Evolutionary conservation across 1,140 invertebrate species (phyloP), one percentile per base, ranked within the genome.

Genomic region (Berghia stephanieae): DNA sequence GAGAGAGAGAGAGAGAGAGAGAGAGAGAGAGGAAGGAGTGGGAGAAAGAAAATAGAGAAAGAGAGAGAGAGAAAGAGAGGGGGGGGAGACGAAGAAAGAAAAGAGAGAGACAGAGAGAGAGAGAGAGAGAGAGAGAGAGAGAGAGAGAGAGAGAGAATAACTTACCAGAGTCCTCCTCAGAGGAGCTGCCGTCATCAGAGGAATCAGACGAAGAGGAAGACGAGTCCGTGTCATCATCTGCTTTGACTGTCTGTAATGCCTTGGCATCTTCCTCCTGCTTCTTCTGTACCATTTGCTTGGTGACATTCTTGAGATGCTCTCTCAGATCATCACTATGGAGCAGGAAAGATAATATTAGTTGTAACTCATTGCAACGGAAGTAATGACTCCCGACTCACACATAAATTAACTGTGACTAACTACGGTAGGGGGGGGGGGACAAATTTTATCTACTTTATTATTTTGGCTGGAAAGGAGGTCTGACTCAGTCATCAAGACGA

Each of bases 231-330:
- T 34, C 44, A 18, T 1, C 72, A 38, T 69, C 57, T 46, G 55
- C 73, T 73, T 46, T 52, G 6, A 72, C 78, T 74, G 70, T 74
- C 43, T 69, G 66, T 69, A 40, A n/a, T 40, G 31, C 36, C 16
- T 40, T 10, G 36, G 36, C 66, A 69, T 63, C 67, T 69, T 57
- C 74, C 75, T 80, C 75, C 74, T 86, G 79, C 66, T 86, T 82
- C 71, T 85, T 79, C 43, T 81, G 79, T 77, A 81, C 81, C 31
- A 82, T 68, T 78, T 83, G 88, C 90, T 95, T 96, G 1, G 95
- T 94, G 83, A 93, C 92, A 83, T 92, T 92, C 87, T 97, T 97
- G 46, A 98, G 90, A 91, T 97, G 96, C 85, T 97, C 95, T 75
- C 96, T 90, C 21, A 98, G 89, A 84, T 96, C 96, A 91, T 98